phyloP scores from a whole-genome alignment of 2,888 invertebrate species.

The Callosobruchus maculatus region DNA sequence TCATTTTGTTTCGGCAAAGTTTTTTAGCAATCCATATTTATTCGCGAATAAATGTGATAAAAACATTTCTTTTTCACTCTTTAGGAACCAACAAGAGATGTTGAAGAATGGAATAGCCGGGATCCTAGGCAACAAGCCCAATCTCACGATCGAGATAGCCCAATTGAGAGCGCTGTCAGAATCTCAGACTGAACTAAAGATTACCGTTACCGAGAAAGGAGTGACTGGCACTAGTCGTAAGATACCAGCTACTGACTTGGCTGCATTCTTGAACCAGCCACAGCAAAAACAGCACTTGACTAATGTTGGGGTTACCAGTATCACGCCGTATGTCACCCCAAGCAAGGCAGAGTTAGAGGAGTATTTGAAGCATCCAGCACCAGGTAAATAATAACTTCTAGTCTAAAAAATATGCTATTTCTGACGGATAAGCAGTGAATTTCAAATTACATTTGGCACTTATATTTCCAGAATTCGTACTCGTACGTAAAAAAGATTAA shows the following conservation, averaged over 20 bases:
- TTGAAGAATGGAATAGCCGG: slow-evolving; percentile 62
- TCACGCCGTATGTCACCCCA: slow-evolving; percentile 71
- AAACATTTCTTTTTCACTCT: slow-evolving; percentile 22
- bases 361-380: slow-evolving; percentile 87
- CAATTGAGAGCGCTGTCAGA: slow-evolving; percentile 76
- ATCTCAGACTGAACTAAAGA: slow-evolving; percentile 68
- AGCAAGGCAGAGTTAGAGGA: slow-evolving; percentile 77
- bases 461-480: too few relatives aligned
- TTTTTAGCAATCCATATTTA: too few relatives aligned
- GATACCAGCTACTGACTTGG: slow-evolving; percentile 70
- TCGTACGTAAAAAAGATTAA: too few relatives aligned
- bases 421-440: too few relatives aligned
- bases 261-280: slow-evolving; percentile 66
- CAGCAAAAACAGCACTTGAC: slow-evolving; percentile 68
- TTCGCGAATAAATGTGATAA: too few relatives aligned
- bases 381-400: slow-evolving; percentile 42
- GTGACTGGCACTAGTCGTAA: slow-evolving; percentile 63
- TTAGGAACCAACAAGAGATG: slow-evolving; percentile 67
- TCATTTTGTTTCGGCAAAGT: too few relatives aligned
- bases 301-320: slow-evolving; percentile 67
- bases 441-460: too few relatives aligned
- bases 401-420: too few relatives aligned
- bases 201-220: slow-evolving; percentile 70
- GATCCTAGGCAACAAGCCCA: slow-evolving; percentile 81
- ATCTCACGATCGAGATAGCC: slow-evolving; percentile 74